Evolutionary conservation across 1,140 invertebrate species (phyloP), one percentile per base, ranked within the genome.

Genomic region (Triops cancriformis): DNA sequence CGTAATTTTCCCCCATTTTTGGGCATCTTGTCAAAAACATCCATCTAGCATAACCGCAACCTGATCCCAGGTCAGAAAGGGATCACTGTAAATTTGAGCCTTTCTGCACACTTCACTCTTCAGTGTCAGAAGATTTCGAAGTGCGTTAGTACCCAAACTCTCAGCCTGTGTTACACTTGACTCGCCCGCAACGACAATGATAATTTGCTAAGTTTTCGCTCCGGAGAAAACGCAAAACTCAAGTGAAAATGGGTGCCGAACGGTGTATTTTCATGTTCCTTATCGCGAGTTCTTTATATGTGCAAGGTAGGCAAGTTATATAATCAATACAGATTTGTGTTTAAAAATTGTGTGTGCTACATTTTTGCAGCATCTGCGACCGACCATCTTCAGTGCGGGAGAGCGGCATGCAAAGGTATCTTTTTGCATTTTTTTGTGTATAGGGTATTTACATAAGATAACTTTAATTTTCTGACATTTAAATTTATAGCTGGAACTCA

Each of bases 381-480:
- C 5, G 51, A 64, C 6, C 10, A 64, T 64, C 51, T 64, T 64
- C 51, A 64, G 23, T 64, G 51, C 23, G 51, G 51, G 51, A 64
- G 51, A 64, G 14, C n/a, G 23, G 51, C n/a, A 12, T 64, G 51
- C 51, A 64, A 64, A 64, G 51, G 51, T 64, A n/a, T n/a, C n/a
- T n/a, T n/a, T n/a, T n/a, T n/a, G n/a, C n/a, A n/a, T n/a, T n/a
- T n/a, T n/a, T n/a, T n/a, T n/a, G n/a, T n/a, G n/a, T n/a, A n/a
- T n/a, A n/a, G n/a, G n/a, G n/a, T n/a, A n/a, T n/a, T n/a, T n/a
- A n/a, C n/a, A n/a, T n/a, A n/a, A n/a, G n/a, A n/a, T n/a, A n/a
- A n/a, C n/a, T n/a, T n/a, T n/a, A n/a, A 37, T 37, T 37, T 37
- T 87, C 77, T 82, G 85, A 9, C 87, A 85, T 82, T 84, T 87